Percentiles rank a stretch among this genome's conserved stretches.
phyloP scores from a whole-genome alignment of 2,113 vertebrate species.

The Leuciscus idus region DNA sequence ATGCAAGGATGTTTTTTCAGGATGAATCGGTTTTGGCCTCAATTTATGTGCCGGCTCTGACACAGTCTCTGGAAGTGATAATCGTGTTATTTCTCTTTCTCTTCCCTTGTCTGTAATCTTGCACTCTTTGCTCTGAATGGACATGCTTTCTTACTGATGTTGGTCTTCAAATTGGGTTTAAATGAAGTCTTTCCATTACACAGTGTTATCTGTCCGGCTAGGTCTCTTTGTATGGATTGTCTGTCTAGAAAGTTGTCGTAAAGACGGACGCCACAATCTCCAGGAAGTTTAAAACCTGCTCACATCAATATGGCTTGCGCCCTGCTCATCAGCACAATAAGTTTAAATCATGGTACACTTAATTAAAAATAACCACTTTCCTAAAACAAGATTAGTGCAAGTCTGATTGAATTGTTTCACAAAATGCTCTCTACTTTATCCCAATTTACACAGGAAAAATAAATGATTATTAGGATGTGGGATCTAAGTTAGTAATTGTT shows the following conservation, averaged over 20 bases:
- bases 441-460: background rate
- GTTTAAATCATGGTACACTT: constrained; percentile 7
- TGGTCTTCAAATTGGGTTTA: constrained; percentile 28
- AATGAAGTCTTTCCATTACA: constrained; percentile 37
- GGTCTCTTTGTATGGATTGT: constrained; percentile 18
- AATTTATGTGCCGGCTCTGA: background rate
- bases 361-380: constrained; percentile 16
- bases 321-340: background rate
- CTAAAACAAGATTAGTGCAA: background rate
- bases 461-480: background rate
- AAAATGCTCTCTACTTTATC: background rate
- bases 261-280: background rate
- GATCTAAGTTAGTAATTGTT: background rate
- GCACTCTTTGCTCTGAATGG: constrained; percentile 12
- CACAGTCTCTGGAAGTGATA: constrained; percentile 27
- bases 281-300: constrained; percentile 2
- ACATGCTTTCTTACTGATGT: background rate
- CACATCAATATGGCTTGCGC: background rate
- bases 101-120: constrained; percentile 1
- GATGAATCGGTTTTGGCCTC: background rate
- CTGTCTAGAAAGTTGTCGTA: constrained; percentile 24
- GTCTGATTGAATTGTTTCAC: background rate
- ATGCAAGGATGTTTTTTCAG: background rate
- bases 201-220: constrained; percentile 25
- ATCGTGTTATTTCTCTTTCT: constrained; percentile 7